These are phyloP conservation scores for Celastrina argiolus DNA, from an alignment of 2,888 invertebrate genomes.

Conservation along the genomic window DNA sequence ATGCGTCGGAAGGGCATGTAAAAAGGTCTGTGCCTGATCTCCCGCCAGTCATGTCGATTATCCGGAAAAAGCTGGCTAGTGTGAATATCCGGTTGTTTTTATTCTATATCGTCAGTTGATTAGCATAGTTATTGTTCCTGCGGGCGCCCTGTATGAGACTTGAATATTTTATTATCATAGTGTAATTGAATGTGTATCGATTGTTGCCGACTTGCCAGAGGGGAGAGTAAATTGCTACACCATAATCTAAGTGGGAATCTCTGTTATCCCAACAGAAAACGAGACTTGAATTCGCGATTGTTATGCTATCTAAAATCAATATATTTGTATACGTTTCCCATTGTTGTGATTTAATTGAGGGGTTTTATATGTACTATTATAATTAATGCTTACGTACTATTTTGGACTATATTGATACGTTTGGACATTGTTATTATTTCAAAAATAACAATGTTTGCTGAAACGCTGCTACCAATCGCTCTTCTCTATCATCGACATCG, in stretches of 20 bases:
- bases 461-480: too few species aligned
- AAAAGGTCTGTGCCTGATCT: too few species aligned
- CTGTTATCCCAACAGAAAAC: not conserved
- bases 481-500: too few species aligned
- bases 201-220: not conserved
- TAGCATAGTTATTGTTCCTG: constrained; percentile 17
- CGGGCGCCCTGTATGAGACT: constrained; percentile 1
- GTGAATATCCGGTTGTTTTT: constrained; percentile 11
- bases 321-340: not conserved
- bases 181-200: constrained; percentile 9
- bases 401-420: too few species aligned
- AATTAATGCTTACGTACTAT: too few species aligned
- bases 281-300: not conserved
- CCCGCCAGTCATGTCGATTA: too few species aligned
- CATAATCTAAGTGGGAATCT: constrained; percentile 2
- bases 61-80: constrained; percentile 3
- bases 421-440: too few species aligned
- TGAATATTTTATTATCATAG: constrained; percentile 20
- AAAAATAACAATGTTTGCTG: too few species aligned
- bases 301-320: not conserved
- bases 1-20: too few species aligned
- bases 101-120: constrained; percentile 12
- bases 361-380: not conserved
- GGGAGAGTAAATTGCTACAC: not conserved
- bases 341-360: not conserved